Conservation (phyloP, 2,113 vertebrate genomes). For the Promerops cafer region DNA sequence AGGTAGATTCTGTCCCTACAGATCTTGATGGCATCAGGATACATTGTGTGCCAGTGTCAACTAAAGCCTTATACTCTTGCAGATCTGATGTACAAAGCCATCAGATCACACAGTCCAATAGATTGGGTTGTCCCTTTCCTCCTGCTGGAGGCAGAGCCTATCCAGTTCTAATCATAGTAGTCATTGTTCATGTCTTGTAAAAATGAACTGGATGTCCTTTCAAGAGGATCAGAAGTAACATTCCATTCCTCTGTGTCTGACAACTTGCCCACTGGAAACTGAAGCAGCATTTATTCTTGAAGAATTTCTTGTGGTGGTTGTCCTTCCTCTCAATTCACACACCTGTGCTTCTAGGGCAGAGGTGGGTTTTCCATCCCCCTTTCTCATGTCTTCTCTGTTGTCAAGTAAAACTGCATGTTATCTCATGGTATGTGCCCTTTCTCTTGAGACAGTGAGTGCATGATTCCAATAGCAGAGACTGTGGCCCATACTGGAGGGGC, state of each 20-base stretch:
- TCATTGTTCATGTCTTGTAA: background rate
- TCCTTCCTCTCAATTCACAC: background rate
- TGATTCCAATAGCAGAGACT: background rate
- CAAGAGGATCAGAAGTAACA: background rate
- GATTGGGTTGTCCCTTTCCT: background rate
- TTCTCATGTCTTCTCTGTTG: background rate
- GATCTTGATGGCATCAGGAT: background rate
- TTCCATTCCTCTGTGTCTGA: background rate
- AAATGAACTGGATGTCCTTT: background rate
- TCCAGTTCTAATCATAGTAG: background rate
- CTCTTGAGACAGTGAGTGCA: accelerated
- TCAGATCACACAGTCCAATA: background rate
- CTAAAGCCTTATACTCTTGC: background rate
- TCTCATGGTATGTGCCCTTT: background rate
- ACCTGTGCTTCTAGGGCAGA: background rate
- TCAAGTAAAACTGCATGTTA: background rate
- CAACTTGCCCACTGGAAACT: background rate
- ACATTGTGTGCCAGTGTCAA: background rate
- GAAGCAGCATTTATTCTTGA: background rate
- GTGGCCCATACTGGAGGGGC: background rate
- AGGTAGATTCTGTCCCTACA: background rate
- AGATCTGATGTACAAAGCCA: background rate
- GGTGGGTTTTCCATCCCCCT: background rate
- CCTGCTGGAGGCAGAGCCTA: background rate
- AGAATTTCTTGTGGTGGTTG: background rate